Evolutionary conservation across 2,888 invertebrate genomes (phyloP), one percentile per base, ranked within the genome.

Genomic region (Amorpha juglandis): DNA sequence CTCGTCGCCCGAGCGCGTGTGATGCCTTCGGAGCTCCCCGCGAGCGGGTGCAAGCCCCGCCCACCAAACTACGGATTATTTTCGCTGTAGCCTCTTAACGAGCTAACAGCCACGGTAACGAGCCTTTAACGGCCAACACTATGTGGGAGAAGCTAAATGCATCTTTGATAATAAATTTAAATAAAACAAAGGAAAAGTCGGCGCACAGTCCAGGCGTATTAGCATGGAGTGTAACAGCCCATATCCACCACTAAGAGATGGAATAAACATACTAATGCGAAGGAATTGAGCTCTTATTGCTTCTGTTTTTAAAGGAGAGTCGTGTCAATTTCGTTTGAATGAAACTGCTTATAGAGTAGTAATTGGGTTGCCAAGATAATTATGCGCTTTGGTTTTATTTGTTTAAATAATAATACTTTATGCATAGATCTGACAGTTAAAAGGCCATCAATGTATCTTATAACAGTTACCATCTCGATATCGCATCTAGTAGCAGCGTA

Each of bases 121-220:
- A 58, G 42, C 42, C 58, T 58, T 58, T 58, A 58, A 58, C 58
- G 38, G 58, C 58, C 58, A 42, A 42, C 58, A 58, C 58, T 58
- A 58, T 58, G 42, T 58, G 58, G 9, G 55, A 55, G 58, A 19
- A 58, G 58, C 58, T 58, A 58, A 58, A 58, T 58, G 58, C 58
- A 58, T 58, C 58, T 42, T 58, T 58, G 58, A 58, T 58, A 42
- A 58, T 58, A 58, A 58, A 58, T 58, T 58, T 58, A 58, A 58
- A 58, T 58, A 58, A 58, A 58, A 58, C 58, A 58, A 58, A 58
- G 58, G 42, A 58, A 27, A 52, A 21, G 52, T 52, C 52, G 21
- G 6, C 58, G 38, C 7, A 19, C 58, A 19, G 58, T 52, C 52
- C 58, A 50, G 12, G 6, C 6, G 58, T 58, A 58, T 58, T 58